Percentiles rank a stretch among this genome's conserved stretches.
phyloP scores from a whole-genome alignment of 2,888 invertebrate genomes.

The Nephrotoma guestfalica region DNA sequence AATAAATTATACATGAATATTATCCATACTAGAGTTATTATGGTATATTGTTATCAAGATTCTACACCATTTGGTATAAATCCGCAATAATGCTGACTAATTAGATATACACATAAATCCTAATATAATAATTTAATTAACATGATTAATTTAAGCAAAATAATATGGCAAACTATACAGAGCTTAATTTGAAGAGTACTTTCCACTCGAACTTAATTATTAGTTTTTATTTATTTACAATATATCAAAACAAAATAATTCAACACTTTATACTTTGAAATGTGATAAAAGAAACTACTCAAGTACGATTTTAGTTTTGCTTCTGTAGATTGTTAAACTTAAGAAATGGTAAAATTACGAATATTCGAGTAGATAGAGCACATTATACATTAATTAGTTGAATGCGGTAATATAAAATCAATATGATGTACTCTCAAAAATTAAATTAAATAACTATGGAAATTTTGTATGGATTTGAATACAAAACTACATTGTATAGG shows the following conservation, averaged over 20 bases:
- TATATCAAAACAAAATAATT: neutral
- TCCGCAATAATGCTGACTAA: neutral
- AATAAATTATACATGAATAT: neutral
- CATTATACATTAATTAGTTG: neutral
- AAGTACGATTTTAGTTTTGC: neutral
- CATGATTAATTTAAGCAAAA: neutral
- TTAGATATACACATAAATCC: neutral
- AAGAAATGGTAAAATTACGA: neutral
- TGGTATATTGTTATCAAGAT: neutral
- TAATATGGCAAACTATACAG: neutral
- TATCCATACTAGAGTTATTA: neutral
- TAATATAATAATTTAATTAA: neutral
- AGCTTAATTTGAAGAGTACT: neutral
- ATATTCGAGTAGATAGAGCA: neutral
- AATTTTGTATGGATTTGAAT: neutral
- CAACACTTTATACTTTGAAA: neutral
- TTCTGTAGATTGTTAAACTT: neutral
- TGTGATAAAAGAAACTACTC: neutral
- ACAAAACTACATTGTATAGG: neutral
- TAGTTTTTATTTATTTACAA: neutral
- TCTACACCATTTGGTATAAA: neutral
- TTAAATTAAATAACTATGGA: neutral
- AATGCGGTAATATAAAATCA: neutral
- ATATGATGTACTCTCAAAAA: neutral
- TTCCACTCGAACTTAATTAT: neutral